phyloP scores from a whole-genome alignment of 1,140 invertebrate species.

The Stratiolaelaps scimitus region DNA sequence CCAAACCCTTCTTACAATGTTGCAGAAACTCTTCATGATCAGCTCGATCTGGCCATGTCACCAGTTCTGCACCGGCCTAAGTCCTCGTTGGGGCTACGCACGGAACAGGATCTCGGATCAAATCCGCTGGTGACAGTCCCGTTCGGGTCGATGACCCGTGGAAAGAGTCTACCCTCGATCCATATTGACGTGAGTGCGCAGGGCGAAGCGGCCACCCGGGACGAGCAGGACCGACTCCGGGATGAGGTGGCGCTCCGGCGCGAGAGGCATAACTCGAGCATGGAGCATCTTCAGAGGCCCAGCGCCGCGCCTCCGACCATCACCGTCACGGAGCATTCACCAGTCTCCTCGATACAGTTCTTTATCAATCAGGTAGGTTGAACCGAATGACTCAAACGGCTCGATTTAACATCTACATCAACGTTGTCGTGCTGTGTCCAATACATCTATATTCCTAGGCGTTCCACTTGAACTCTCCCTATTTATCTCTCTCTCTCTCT shows the following conservation, averaged over 20 bases:
- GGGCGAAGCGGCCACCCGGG: background rate
- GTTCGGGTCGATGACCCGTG: constrained; percentile 7
- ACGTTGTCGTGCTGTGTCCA: no score
- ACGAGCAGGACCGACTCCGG: constrained; percentile 13
- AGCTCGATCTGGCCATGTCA: constrained; percentile 19
- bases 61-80: constrained; percentile 26
- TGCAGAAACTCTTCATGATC: constrained; percentile 6
- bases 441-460: no score
- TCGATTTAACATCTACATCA: no score
- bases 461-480: no score
- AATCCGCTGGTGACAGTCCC: constrained; percentile 13
- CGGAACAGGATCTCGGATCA: constrained; percentile 23
- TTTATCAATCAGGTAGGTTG: constrained; percentile 37
- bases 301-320: constrained; percentile 70
- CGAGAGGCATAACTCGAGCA: constrained; percentile 17
- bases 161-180: constrained; percentile 25
- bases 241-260: constrained; percentile 11
- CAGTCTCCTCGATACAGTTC: constrained; percentile 41
- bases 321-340: constrained; percentile 86
- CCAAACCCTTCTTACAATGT: background rate
- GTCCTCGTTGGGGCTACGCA: constrained; percentile 12
- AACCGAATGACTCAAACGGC: no score
- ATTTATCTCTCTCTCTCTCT: no score
- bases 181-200: constrained; percentile 1
- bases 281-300: constrained; percentile 27